Conservation (phyloP, 1,140 invertebrate species). For the Temnothorax longispinosus region DNA sequence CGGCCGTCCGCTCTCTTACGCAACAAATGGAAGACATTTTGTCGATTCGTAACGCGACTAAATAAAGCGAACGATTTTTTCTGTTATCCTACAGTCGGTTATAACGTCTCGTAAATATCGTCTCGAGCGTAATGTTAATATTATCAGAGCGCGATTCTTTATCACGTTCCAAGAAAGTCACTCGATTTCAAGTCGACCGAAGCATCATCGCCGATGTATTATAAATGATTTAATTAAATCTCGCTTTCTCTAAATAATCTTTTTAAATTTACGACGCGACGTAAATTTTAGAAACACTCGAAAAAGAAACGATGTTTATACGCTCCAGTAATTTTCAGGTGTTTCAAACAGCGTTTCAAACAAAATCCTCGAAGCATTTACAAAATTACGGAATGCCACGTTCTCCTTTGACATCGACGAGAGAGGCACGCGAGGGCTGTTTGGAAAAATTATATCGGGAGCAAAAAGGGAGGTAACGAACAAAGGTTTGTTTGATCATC, state of each 20-base stretch:
- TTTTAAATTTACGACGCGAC: not conserved
- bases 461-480: not conserved
- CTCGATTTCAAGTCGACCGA: not conserved
- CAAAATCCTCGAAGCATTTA: not conserved
- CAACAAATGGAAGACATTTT: not conserved
- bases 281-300: not conserved
- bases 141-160: constrained; percentile 32
- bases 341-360: not conserved
- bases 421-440: not conserved
- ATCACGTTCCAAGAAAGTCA: not conserved
- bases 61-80: not conserved
- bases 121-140: not conserved
- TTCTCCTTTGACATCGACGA: not conserved
- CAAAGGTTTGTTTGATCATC: constrained; percentile 2
- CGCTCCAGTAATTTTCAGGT: not conserved
- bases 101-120: not conserved
- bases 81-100: not conserved
- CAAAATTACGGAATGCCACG: not conserved
- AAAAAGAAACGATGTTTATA: not conserved
- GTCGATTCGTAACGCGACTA: not conserved
- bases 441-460: not conserved
- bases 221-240: not conserved
- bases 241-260: no score
- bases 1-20: not conserved
- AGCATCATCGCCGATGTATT: not conserved